Conservation (phyloP, 1,140 invertebrate genomes). For the Leptonema lineaticorne region DNA sequence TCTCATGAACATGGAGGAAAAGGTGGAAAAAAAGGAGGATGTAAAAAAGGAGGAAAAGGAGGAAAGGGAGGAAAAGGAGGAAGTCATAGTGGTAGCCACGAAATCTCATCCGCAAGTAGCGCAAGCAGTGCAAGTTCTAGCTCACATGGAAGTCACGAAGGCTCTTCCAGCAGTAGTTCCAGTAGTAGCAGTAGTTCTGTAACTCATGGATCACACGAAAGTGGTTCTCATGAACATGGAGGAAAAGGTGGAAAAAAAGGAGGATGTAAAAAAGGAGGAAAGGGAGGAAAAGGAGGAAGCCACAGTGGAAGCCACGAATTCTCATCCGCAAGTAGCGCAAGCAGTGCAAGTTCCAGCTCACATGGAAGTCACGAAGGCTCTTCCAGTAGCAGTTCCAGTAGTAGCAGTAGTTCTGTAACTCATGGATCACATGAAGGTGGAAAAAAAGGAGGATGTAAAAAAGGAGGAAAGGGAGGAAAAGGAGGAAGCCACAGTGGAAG, state of each 20-base stretch:
- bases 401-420: background rate
- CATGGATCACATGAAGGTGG: background rate
- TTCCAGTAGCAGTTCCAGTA: background rate
- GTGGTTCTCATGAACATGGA: background rate
- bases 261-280: background rate
- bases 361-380: background rate
- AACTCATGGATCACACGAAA: background rate
- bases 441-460: background rate
- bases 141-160: background rate
- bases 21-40: background rate
- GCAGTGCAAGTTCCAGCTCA: background rate
- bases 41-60: background rate
- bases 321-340: too few species aligned
- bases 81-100: background rate
- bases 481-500: background rate
- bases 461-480: slow-evolving; percentile 1
- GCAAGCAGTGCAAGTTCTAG: background rate
- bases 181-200: background rate
- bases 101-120: background rate
- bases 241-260: background rate
- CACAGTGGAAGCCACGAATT: background rate
- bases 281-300: background rate
- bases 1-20: background rate
- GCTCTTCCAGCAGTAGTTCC: background rate
- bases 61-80: background rate